A percentile compares a stretch with the other conserved stretches of the same genome.
phyloP scores from a whole-genome alignment of 2,888 invertebrate genomes.

The Diaperis boleti region DNA sequence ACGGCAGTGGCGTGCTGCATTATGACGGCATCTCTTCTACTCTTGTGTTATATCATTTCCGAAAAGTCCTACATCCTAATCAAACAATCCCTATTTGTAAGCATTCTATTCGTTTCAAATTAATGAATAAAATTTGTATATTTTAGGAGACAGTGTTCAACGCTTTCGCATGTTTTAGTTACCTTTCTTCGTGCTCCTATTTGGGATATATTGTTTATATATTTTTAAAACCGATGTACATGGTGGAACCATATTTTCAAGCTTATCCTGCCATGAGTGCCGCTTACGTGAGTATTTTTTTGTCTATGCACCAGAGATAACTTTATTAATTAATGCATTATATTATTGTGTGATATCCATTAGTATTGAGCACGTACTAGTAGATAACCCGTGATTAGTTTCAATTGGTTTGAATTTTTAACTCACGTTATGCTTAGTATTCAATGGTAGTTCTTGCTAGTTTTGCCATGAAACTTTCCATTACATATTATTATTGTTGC shows the following conservation, averaged over 20 bases:
- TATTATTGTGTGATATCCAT: conserved; percentile 1
- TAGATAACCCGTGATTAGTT: conserved; percentile 20
- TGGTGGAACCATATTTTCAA: conserved; percentile 79
- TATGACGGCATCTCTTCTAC: conserved; percentile 79
- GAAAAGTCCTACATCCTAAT: conserved; percentile 81
- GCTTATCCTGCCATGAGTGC: conserved; percentile 92
- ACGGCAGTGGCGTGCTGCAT: conserved; percentile 86
- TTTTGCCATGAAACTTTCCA: conserved; percentile 23
- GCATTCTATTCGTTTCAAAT: too few relatives aligned
- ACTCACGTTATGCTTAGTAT: conserved; percentile 10
- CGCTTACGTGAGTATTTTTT: conserved; percentile 85
- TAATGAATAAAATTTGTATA: conserved; percentile 31
- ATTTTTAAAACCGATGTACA: conserved; percentile 81
- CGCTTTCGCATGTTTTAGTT: conserved; percentile 80
- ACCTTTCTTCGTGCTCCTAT: conserved; percentile 83
- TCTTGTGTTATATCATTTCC: conserved; percentile 84
- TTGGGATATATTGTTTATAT: conserved; percentile 84
- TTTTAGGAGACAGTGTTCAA: conserved; percentile 86
- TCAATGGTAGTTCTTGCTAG: conserved; percentile 1
- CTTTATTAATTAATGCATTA: neutral
- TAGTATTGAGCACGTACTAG: neutral
- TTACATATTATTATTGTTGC: conserved; percentile 61
- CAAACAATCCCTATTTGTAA: conserved; percentile 86
- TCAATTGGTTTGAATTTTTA: neutral
- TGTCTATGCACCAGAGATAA: too few relatives aligned